phyloP scores from a whole-genome alignment of 2,113 vertebrate species.

The Takifugu bimaculatus region DNA sequence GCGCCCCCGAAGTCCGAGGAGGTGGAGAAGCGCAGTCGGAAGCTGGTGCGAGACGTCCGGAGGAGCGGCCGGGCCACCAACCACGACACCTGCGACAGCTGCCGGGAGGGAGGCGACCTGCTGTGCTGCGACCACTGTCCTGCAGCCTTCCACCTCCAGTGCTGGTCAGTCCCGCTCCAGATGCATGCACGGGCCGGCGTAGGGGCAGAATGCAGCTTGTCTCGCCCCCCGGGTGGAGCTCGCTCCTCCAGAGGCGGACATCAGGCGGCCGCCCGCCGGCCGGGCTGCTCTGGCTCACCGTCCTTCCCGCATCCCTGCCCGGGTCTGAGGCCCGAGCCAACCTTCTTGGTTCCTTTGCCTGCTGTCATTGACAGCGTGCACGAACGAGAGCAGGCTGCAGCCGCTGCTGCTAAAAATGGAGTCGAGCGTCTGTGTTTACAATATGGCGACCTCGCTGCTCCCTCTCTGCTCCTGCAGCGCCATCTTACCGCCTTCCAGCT shows the following conservation, averaged over 20 bases:
- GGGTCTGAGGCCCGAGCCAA: background rate
- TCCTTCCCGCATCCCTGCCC: too few relatives aligned
- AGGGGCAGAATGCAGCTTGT: background rate
- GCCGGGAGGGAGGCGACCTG: conserved; percentile 92
- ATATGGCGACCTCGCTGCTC: conserved; percentile 90
- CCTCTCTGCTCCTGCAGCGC: conserved; percentile 80
- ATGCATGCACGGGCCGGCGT: background rate
- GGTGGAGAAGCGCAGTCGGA: conserved; percentile 84
- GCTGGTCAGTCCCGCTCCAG: conserved; percentile 75
- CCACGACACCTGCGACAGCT: conserved; percentile 96
- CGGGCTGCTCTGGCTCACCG: too few relatives aligned
- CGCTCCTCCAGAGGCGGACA: background rate
- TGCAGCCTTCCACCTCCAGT: conserved; percentile 93
- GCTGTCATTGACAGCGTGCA: too few relatives aligned
- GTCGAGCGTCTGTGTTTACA: conserved; percentile 81
- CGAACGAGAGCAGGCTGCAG: background rate
- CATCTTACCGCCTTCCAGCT: conserved; percentile 78
- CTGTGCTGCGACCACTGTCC: conserved; percentile 95
- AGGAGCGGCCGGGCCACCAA: conserved; percentile 92
- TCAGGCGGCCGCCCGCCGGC: too few relatives aligned
- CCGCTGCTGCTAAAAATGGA: conserved; percentile 61
- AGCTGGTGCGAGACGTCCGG: conserved; percentile 86
- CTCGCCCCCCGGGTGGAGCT: background rate
- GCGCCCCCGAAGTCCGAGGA: conserved; percentile 93
- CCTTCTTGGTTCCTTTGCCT: background rate